phyloP scores from a whole-genome alignment of 2,888 invertebrate species.

The Nysson spinosus region DNA sequence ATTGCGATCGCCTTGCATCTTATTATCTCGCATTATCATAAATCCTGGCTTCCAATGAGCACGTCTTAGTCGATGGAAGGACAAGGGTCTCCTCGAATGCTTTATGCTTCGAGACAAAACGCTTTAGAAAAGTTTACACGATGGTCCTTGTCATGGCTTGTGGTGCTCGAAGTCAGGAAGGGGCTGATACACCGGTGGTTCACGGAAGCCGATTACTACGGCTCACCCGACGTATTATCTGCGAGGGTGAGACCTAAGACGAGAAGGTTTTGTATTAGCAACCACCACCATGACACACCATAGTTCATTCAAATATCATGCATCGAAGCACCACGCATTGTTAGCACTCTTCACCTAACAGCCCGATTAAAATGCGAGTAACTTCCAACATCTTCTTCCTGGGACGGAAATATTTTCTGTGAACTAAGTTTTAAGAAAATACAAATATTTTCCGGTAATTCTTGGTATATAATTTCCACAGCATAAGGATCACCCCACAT shows the following conservation, averaged over 20 bases:
- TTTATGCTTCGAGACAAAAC: conserved; percentile 55
- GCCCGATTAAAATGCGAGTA: neutral
- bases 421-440: neutral
- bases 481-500: too few species aligned
- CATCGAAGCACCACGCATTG: conserved; percentile 26
- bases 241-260: conserved; percentile 47
- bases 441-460: too few species aligned
- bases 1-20: conserved; percentile 13
- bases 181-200: conserved; percentile 40
- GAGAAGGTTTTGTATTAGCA: conserved; percentile 53
- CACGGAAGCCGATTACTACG: conserved; percentile 55
- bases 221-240: conserved; percentile 53
- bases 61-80: conserved; percentile 35
- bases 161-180: conserved; percentile 32
- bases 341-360: conserved; percentile 38
- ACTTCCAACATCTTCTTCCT: neutral
- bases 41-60: conserved; percentile 30
- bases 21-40: conserved; percentile 35
- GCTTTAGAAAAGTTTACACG: conserved; percentile 59
- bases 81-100: conserved; percentile 40
- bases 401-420: neutral
- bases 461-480: too few species aligned
- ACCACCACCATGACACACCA: conserved; percentile 24
- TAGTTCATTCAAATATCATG: conserved; percentile 55
- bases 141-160: conserved; percentile 47